Base-by-base conservation (phyloP, 1,140 invertebrate species). In the Telenomus remus region DNA sequence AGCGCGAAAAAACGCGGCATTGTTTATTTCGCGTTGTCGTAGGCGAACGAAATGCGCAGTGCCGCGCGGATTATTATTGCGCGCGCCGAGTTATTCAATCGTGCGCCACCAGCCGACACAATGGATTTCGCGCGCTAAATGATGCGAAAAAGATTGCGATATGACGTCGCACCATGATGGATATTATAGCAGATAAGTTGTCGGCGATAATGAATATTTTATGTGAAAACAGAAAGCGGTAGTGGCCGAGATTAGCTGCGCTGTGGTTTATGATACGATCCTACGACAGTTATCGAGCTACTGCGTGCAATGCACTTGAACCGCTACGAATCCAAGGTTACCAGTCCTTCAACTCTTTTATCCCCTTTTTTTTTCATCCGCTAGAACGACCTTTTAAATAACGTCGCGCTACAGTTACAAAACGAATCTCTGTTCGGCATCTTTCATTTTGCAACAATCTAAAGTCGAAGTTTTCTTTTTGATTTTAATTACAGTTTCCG, bases 131-230 rank as follows among this genome's bases (percentile, higher is more conserved):
- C 53, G 57, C 57, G 59, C 13, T 68, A 68, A 75, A 75, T 64
- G 72, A 75, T 54, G 72, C 65, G 60, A 69, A 69, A 69, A 75
- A 59, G 53, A 59, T 61, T 66, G 57, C 56, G 35, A 54, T 69
- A 64, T 46, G 55, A 64, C 59, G 59, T 59, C 48, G 59, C 11
- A 42, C 33, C 59, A 65, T 64, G 72, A 64, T 69, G 59, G 35
- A 75, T 75, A 59, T 69, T 75, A 69, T 69, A 56, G 56, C 50
- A 15, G 51, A 66, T 66, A 66, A 73, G 55, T 73, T 66, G 42
- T 44, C 61, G 61, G 60, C 54, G 69, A 73, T 73, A 73, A 73
- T 71, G 59, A 71, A 63, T 35, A 63, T 71, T 71, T 71, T 64
- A 63, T 57, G 46, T 57, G 51, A 57, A 63, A 53, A 51, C 68